Base-by-base conservation (phyloP, 2,797 vertebrate species). In the Gobionotothen gibberifrons region DNA sequence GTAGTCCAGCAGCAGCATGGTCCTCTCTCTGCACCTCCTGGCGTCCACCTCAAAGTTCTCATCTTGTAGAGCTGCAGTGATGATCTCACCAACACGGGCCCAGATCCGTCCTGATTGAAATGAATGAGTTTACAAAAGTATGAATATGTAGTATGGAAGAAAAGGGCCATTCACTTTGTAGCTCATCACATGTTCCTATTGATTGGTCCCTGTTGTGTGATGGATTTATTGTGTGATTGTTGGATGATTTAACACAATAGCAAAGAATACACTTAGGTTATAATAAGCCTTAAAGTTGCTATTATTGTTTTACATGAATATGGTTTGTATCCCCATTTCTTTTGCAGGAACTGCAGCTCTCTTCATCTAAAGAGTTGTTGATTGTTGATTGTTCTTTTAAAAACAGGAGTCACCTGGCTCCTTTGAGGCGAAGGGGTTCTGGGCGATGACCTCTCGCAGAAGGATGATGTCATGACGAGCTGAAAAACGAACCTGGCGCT, bases 11-110 rank as follows among this genome's bases (percentile, higher is more conserved):
- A 96, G 89, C 71, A 96, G 84, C 91, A 94, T 94, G 65, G 94
- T 96, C 76, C 95, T 94, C 86, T 96, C 95, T 7, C 95, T 82
- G 40, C 95, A 96, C 55, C 94, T 86, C 59, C 94, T 86, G 52
- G 93, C 94, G 14, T 95, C 95, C 89, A 95, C 95, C 84, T 95
- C 94, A 71, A 95, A 95, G 81, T 84, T 94, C 83, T 95, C 95
- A 13, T 94, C 93, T 63, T 93, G 93, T 48, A 95, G 92, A 10
- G 94, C 89, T 0, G 89, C 81, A 2, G 92, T 95, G 77, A 95
- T 92, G 22, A 94, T 93, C 87, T 95, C 95, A 0, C 93, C 95
- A 39, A 95, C 93, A 1, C 91, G 88, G 36, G 93, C 94, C 95
- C 95, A 95, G 68, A 94, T 89, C 22, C 93, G 86, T 2, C 91